Conservation (phyloP, 2,888 invertebrate species). For the Melipona bicolor region DNA sequence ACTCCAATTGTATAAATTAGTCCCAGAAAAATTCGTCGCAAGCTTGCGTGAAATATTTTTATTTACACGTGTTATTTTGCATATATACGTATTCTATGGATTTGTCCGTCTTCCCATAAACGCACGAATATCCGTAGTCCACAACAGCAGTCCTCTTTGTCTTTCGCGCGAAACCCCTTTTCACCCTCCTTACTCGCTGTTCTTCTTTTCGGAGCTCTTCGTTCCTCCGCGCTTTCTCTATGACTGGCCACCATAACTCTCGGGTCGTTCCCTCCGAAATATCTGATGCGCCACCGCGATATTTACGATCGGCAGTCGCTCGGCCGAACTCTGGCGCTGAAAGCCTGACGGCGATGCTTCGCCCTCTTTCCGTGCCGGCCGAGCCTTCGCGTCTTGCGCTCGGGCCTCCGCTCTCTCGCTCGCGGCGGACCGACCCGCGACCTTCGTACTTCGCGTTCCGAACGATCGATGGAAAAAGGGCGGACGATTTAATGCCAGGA, state of each 20-base stretch:
- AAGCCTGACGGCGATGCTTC: constrained; percentile 68
- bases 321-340: constrained; percentile 67
- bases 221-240: constrained; percentile 57
- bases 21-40: too few species aligned
- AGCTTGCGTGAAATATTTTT: too few species aligned
- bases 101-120: too few species aligned
- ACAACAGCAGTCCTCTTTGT: not conserved
- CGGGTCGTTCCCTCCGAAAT: constrained; percentile 75
- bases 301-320: constrained; percentile 76
- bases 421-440: constrained; percentile 23
- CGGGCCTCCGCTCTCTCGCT: constrained; percentile 30
- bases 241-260: constrained; percentile 75
- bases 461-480: constrained; percentile 15
- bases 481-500: not conserved
- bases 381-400: constrained; percentile 38
- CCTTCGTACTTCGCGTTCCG: constrained; percentile 27
- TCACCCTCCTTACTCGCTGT: constrained; percentile 10
- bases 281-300: constrained; percentile 76
- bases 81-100: too few species aligned
- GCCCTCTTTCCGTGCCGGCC: constrained; percentile 37
- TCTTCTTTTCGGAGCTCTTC: constrained; percentile 28
- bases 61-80: too few species aligned
- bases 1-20: too few species aligned
- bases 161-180: not conserved
- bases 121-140: too few species aligned